Percentiles rank a stretch among this genome's conserved stretches.
Conservation (phyloP, 2,113 vertebrate genomes). For the Philantomba maxwellii region DNA sequence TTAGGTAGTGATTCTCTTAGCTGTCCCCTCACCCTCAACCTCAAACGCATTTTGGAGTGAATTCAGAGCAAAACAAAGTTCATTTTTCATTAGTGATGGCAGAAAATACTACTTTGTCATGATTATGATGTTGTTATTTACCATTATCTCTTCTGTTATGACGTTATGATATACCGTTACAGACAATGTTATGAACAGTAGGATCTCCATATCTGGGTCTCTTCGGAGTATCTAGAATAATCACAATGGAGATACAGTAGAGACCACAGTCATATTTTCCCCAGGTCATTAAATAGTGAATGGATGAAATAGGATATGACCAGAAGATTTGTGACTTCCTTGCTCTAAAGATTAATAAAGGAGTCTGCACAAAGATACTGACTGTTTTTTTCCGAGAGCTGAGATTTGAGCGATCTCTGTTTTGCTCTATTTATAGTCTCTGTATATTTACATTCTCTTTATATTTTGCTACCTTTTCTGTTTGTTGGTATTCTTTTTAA, state of each 20-base stretch:
- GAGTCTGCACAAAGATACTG: neutral
- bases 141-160: neutral
- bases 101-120: neutral
- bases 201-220: neutral
- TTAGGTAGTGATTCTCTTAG: neutral
- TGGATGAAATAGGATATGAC: neutral
- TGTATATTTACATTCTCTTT: neutral
- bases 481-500: neutral
- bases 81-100: neutral
- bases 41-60: neutral
- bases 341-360: neutral
- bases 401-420: neutral
- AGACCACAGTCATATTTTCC: neutral
- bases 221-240: neutral
- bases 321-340: neutral
- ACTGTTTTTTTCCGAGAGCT: neutral
- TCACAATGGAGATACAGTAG: accelerated
- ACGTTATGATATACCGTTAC: neutral
- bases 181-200: neutral
- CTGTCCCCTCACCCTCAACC: accelerated
- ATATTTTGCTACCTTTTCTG: neutral
- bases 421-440: neutral
- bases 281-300: neutral
- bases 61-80: neutral
- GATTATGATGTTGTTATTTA: neutral